These are phyloP conservation scores for Notodonta ziczac DNA, from an alignment of 2,888 invertebrate species.

Conservation along the genomic window DNA sequence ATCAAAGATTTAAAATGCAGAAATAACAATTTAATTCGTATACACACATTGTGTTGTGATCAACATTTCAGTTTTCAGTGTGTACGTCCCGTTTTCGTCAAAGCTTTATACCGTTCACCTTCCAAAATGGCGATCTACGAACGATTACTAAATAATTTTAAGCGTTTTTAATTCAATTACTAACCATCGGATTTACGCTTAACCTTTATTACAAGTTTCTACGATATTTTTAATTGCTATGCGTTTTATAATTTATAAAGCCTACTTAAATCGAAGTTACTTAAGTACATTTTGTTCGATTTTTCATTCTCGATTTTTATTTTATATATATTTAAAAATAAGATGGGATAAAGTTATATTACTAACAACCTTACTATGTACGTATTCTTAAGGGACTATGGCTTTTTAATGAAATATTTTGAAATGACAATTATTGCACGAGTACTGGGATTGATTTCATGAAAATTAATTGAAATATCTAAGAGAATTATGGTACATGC, in stretches of 20 bases:
- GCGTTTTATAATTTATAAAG: constrained; percentile 83
- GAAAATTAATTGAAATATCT: constrained; percentile 35
- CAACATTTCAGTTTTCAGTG: constrained; percentile 36
- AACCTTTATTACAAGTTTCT: constrained; percentile 69
- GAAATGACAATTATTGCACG: constrained; percentile 58
- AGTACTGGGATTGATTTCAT: constrained; percentile 48
- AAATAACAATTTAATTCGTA: constrained; percentile 77
- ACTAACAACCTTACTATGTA: constrained; percentile 77
- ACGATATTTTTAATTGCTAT: constrained; percentile 75
- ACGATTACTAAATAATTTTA: constrained; percentile 71
- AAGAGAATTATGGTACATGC: constrained; percentile 21
- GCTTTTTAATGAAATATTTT: constrained; percentile 50
- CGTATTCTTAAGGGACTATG: constrained; percentile 62
- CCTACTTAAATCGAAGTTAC: constrained; percentile 81
- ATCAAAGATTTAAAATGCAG: constrained; percentile 50
- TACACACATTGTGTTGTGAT: constrained; percentile 57
- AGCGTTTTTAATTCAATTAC: constrained; percentile 77
- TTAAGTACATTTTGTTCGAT: constrained; percentile 84
- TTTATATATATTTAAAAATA: constrained; percentile 59
- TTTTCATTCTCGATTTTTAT: constrained; percentile 66
- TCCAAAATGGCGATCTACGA: constrained; percentile 55
- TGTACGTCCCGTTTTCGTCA: constrained; percentile 53
- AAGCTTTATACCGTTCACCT: constrained; percentile 36
- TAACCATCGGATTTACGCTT: constrained; percentile 72
- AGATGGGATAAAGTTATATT: constrained; percentile 71